Percentiles rank a stretch among this genome's conserved stretches.
phyloP scores from a whole-genome alignment of 2,888 invertebrate species.

The Trachelus stipa region DNA sequence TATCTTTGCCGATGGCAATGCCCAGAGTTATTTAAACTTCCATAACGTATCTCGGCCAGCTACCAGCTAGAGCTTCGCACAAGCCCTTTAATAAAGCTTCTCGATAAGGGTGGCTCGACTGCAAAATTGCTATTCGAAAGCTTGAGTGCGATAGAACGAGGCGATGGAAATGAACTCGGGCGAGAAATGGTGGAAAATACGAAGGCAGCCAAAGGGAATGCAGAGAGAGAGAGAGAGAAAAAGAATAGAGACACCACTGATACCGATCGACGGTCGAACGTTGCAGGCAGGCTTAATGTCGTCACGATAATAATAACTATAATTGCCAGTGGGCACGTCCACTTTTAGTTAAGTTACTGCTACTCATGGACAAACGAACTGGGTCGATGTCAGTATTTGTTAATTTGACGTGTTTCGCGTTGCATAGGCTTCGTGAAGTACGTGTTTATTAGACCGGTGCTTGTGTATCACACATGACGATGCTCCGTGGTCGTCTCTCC shows the following conservation, averaged over 20 bases:
- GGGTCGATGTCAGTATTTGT: not conserved
- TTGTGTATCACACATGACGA: not conserved
- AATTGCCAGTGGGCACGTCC: not conserved
- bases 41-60: conserved; percentile 27
- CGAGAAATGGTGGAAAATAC: conserved; percentile 18
- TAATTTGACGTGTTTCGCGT: not conserved
- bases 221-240: conserved; percentile 7
- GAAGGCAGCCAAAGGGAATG: conserved; percentile 16
- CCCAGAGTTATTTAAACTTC: conserved; percentile 50
- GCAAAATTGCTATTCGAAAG: not conserved
- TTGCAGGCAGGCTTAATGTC: not conserved
- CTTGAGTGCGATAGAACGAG: not conserved
- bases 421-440: not conserved
- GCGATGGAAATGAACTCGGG: not conserved
- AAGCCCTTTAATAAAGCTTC: conserved; percentile 3
- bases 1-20: conserved; percentile 35
- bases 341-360: not conserved
- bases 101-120: conserved; percentile 16
- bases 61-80: not conserved
- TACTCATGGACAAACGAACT: not conserved
- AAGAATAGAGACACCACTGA: not conserved
- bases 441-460: conserved; percentile 39
- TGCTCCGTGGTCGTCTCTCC: not conserved
- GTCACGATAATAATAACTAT: not conserved
- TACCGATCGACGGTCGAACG: not conserved